Conservation (phyloP, 2,888 invertebrate species). For the Eledone cirrhosa region DNA sequence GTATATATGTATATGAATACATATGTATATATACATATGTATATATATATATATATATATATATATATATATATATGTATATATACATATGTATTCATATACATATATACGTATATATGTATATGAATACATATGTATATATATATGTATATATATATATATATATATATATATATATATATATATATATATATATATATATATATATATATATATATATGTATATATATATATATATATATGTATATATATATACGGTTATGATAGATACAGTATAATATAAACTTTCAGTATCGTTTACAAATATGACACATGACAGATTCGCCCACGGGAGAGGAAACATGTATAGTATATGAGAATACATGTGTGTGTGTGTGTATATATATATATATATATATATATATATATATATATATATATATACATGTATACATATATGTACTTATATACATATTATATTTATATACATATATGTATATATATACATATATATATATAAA, state of each 20-base stretch:
- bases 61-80: too few relatives aligned
- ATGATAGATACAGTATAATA: neutral
- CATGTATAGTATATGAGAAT: neutral
- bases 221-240: neutral
- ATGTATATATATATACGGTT: neutral
- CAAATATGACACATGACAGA: too few relatives aligned
- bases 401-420: conserved; percentile 2
- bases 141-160: conserved; percentile 2
- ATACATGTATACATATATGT: neutral
- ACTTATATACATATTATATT: too few relatives aligned
- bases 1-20: too few relatives aligned
- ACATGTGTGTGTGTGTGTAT: neutral
- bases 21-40: too few relatives aligned
- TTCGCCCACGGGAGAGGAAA: too few relatives aligned
- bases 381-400: conserved; percentile 6
- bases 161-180: conserved; percentile 2
- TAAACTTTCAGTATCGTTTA: too few relatives aligned
- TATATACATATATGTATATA: too few relatives aligned
- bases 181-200: conserved; percentile 2
- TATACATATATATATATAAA: too few relatives aligned
- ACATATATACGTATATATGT: neutral
- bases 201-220: neutral
- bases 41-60: too few relatives aligned
- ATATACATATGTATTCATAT: too few relatives aligned
- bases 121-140: neutral